A percentile compares a stretch with the other conserved stretches of the same genome.
Conservation (phyloP, 1,140 invertebrate genomes). For the Euwallacea fornicatus region DNA sequence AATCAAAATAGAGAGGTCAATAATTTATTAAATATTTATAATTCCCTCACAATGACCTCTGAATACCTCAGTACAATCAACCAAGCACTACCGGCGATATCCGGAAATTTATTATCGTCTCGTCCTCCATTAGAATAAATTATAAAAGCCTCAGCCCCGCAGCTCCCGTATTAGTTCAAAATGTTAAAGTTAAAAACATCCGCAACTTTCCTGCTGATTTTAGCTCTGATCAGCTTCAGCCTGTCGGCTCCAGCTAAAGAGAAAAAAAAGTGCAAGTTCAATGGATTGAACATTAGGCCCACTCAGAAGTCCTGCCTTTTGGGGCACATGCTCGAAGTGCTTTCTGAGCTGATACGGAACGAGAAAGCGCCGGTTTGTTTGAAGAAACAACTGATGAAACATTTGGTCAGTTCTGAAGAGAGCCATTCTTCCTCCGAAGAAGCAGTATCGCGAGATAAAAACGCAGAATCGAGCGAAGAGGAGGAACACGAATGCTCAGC, state of each 20-base stretch:
- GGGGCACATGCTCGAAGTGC: constrained; percentile 38
- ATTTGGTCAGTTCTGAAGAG: background rate
- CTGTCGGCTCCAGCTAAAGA: constrained; percentile 26
- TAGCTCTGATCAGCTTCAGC: background rate
- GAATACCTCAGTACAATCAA: too few relatives aligned
- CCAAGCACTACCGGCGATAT: too few relatives aligned
- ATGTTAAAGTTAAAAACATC: background rate
- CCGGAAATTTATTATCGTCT: too few relatives aligned
- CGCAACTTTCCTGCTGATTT: constrained; percentile 1
- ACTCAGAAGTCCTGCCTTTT: constrained; percentile 39
- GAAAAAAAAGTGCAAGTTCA: constrained; percentile 16
- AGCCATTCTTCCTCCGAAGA: background rate
- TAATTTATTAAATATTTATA: constrained; percentile 12
- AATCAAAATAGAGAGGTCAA: constrained; percentile 11
- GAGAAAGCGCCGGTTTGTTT: constrained; percentile 21
- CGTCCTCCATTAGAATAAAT: background rate
- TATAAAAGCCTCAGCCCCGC: background rate
- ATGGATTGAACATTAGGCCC: constrained; percentile 22
- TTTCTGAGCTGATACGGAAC: constrained; percentile 37
- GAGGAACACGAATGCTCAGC: background rate
- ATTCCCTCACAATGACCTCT: background rate
- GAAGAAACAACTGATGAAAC: background rate
- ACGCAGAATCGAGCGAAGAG: background rate
- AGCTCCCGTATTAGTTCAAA: background rate
- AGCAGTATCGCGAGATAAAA: background rate